Conservation (phyloP, 2,888 invertebrate species). For the Parascotia fuliginaria region DNA sequence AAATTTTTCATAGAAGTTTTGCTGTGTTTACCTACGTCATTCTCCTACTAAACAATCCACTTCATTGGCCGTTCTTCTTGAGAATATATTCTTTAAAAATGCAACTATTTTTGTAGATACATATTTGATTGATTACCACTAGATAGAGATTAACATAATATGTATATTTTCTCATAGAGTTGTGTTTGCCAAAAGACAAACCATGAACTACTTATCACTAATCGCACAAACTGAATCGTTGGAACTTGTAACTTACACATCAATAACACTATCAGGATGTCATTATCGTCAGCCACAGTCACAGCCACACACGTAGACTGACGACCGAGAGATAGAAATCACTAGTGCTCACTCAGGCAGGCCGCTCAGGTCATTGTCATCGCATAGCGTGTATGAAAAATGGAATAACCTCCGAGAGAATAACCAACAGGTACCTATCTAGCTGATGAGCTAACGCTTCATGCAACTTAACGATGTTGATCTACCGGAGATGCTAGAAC, state of each 20-base stretch:
- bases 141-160: slow-evolving; percentile 78
- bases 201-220: slow-evolving; percentile 63
- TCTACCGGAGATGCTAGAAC: neutral
- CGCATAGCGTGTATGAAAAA: slow-evolving; percentile 52
- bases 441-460: slow-evolving; percentile 1
- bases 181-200: slow-evolving; percentile 75
- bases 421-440: neutral
- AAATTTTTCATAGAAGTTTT: slow-evolving; percentile 63
- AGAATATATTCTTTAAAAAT: slow-evolving; percentile 71
- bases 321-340: slow-evolving; percentile 15
- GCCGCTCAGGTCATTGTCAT: slow-evolving; percentile 27
- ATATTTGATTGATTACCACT: slow-evolving; percentile 82
- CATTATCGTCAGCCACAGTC: slow-evolving; percentile 12
- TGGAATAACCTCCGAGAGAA: slow-evolving; percentile 53
- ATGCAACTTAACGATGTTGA: neutral
- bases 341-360: slow-evolving; percentile 26
- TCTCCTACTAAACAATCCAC: slow-evolving; percentile 47
- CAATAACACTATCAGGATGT: slow-evolving; percentile 26
- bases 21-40: slow-evolving; percentile 49
- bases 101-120: slow-evolving; percentile 84
- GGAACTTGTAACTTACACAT: too few species aligned
- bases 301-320: slow-evolving; percentile 12
- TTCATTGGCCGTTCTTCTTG: slow-evolving; percentile 63
- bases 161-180: slow-evolving; percentile 79
- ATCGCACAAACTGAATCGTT: slow-evolving; percentile 68